Percentiles rank a stretch among this genome's conserved stretches.
Conservation (phyloP, 2,113 vertebrate genomes). For the Strix uralensis region DNA sequence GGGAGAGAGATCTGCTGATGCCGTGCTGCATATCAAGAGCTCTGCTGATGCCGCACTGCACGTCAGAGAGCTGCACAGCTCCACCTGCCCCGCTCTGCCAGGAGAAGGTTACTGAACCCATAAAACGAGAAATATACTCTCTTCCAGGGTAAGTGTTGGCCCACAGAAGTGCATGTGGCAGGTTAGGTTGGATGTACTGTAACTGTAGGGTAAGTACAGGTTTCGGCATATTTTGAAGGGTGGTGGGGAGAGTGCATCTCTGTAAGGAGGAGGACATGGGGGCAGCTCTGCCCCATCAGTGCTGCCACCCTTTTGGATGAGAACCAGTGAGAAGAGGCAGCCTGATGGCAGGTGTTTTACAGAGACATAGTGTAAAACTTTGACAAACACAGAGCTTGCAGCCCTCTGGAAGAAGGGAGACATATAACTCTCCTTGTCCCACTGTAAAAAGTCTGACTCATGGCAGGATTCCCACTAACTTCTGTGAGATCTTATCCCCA, state of each 20-base stretch:
- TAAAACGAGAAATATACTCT: background rate
- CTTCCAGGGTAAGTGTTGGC: background rate
- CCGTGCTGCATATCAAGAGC: background rate
- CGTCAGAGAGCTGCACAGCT: background rate
- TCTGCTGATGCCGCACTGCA: background rate
- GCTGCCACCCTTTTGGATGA: background rate
- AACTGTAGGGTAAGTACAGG: background rate
- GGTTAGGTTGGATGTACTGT: background rate
- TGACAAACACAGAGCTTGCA: background rate
- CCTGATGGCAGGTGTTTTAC: rapidly evolving
- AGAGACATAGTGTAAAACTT: background rate
- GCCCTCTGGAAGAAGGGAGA: background rate
- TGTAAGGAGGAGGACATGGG: background rate
- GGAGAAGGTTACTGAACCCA: background rate
- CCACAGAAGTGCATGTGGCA: background rate
- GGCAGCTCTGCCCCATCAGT: background rate
- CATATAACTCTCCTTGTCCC: background rate
- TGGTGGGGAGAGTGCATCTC: background rate
- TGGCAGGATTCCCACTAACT: background rate
- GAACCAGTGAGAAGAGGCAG: background rate
- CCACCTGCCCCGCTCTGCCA: background rate
- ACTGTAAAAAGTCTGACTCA: background rate
- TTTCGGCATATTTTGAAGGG: background rate
- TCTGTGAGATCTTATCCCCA: background rate
- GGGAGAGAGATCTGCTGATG: background rate